These are phyloP conservation scores for Grammomys dolichurus DNA, from an alignment of 2,113 vertebrate species.

Conservation along the genomic window DNA sequence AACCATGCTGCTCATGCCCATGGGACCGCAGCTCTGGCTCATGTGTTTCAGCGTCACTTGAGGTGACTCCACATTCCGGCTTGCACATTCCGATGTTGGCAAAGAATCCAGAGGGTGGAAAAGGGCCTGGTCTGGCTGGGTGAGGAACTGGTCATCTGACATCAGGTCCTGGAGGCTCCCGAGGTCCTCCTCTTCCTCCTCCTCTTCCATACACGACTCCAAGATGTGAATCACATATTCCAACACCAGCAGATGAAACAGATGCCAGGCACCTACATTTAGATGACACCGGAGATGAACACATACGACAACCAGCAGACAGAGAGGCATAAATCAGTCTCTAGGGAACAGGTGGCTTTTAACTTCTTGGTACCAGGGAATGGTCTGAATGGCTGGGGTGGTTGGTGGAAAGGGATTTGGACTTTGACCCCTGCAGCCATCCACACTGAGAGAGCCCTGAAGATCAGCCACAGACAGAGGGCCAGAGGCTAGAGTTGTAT, in stretches of 20 bases:
- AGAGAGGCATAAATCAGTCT: background rate
- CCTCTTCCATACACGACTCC: slow-evolving; percentile 83
- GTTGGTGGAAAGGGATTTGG: background rate
- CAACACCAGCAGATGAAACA: slow-evolving; percentile 85
- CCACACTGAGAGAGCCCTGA: too few relatives aligned
- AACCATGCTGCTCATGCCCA: background rate
- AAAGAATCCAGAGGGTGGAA: slow-evolving; percentile 35
- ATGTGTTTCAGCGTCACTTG: background rate
- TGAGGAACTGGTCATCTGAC: slow-evolving; percentile 45
- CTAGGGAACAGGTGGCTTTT: background rate
- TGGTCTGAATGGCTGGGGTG: background rate
- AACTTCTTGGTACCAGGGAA: background rate
- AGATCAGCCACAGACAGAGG: background rate
- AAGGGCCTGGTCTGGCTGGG: slow-evolving; percentile 67
- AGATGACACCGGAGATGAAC: slow-evolving; percentile 60
- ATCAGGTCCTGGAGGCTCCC: slow-evolving; percentile 37
- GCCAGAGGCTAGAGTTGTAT: background rate
- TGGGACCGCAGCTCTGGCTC: slow-evolving; percentile 42
- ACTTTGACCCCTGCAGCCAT: too few relatives aligned
- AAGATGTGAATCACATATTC: slow-evolving; percentile 86
- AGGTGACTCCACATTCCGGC: background rate
- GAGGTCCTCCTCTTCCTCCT: slow-evolving; percentile 62
- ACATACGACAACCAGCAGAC: too few relatives aligned
- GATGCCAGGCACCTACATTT: slow-evolving; percentile 86
- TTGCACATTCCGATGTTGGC: slow-evolving; percentile 5